Percentiles rank a stretch among this genome's conserved stretches.
Conservation (phyloP, 2,113 vertebrate species). For the Tinamus guttatus region DNA sequence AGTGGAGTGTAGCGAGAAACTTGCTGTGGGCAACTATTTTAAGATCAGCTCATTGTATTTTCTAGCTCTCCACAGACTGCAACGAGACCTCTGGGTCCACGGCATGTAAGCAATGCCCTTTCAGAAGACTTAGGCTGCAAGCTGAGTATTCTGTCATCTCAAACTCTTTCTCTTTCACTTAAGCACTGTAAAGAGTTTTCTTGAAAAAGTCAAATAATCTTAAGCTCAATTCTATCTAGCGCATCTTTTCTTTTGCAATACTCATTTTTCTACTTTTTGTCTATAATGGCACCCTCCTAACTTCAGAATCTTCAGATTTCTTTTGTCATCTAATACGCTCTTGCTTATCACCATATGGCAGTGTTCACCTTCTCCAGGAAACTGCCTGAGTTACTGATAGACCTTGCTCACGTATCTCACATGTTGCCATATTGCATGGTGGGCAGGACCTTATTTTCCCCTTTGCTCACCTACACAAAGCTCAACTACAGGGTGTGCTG, state of each 20-base stretch:
- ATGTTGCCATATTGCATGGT: background rate
- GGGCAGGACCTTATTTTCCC: conserved; percentile 17
- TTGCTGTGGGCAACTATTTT: background rate
- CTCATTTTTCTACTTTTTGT: background rate
- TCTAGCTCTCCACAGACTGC: background rate
- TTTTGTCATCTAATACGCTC: background rate
- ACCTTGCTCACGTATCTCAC: background rate
- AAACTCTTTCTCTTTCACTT: background rate
- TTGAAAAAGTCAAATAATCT: background rate
- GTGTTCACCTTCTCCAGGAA: background rate
- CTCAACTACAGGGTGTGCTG: conserved; percentile 3
- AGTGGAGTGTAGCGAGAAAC: background rate
- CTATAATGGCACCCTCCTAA: background rate
- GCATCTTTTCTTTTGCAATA: background rate
- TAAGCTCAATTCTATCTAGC: background rate
- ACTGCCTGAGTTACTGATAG: background rate
- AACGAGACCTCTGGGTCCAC: background rate
- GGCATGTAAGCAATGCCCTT: background rate
- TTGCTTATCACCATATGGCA: background rate
- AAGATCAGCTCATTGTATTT: background rate
- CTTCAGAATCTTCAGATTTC: background rate
- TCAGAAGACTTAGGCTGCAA: background rate
- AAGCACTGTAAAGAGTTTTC: background rate
- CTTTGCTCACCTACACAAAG: conserved; percentile 24
- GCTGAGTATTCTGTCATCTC: background rate